Conservation (phyloP, 2,888 invertebrate genomes). For the Abscondita cerata region DNA sequence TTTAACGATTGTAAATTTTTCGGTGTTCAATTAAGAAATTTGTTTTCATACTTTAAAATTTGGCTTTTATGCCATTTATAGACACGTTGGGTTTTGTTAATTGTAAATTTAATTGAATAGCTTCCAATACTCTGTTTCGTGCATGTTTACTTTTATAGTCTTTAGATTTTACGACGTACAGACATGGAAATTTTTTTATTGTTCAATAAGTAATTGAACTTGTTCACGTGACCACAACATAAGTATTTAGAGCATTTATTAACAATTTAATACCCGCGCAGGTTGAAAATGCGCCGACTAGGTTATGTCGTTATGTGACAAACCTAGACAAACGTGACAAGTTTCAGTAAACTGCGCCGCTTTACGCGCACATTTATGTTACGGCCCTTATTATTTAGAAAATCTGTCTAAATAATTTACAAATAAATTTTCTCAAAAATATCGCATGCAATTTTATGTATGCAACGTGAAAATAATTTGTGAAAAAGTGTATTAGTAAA, state of each 20-base stretch:
- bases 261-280: not conserved
- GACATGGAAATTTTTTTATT: not conserved
- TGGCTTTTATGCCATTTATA: not conserved
- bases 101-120: not conserved
- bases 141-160: not conserved
- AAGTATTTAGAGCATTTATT: not conserved
- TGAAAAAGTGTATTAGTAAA: too few species aligned
- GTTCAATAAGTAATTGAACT: not conserved
- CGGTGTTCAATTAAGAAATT: constrained; percentile 1
- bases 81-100: not conserved
- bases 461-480: too few species aligned
- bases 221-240: not conserved
- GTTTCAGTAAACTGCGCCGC: too few species aligned
- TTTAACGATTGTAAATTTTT: not conserved
- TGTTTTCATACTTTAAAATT: not conserved
- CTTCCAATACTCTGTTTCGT: not conserved
- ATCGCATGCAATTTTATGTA: too few species aligned
- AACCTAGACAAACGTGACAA: too few species aligned
- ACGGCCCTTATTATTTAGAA: too few species aligned
- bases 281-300: not conserved
- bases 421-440: too few species aligned
- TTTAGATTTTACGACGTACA: not conserved
- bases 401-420: too few species aligned
- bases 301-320: not conserved
- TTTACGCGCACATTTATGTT: too few species aligned